Evolutionary conservation across 2,888 invertebrate species (phyloP), one percentile per base, ranked within the genome.

Genomic region (Andrena haemorrhoa): DNA sequence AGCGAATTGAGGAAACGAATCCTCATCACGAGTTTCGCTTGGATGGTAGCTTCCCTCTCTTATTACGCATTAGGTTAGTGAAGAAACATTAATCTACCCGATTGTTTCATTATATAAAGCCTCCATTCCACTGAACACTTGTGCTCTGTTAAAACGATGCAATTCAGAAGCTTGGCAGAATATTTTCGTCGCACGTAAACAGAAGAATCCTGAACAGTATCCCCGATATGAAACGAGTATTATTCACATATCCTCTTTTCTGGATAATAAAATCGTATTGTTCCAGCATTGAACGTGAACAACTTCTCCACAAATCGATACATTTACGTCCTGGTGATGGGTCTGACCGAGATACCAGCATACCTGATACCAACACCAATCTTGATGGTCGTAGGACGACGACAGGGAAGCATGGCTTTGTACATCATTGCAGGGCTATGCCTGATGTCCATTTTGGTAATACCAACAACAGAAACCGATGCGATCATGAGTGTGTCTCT

Each of bases 331-430:
- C 93, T 94, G 1, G 91, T 95, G 74, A 94, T 95, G 75, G 95
- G 95, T 31, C 86, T 94, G 23, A 95, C 95, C 2, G 95, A 95
- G 87, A 94, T 95, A 79, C 95, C 95, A 2, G 94, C 95, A n/a
- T 95, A 95, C 83, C 75, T 95, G 60, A 90, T 95, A 26, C 95
- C 95, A 0, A 93, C 95, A 31, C 92, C 95, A 5, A 92, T 95
- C 84, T 85, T 95, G 6, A 93, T 94, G 75, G 91, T 92, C 20
- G 92, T 94, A 56, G 95, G 95, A 31, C 93, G 95, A 4, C 94
- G 95, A 77, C 89, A 92, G 3, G 94, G 95, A 10, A 93, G 94
- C 23, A 93, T 93, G 85, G 79, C 93, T n/a, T 90, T 95, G 16
- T 95, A 95, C 84, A 88, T 93, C 3, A 86, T 94, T 60, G 94